These are phyloP conservation scores for Heterochromis multidens DNA, from an alignment of 2,113 vertebrate genomes.

Conservation along the genomic window DNA sequence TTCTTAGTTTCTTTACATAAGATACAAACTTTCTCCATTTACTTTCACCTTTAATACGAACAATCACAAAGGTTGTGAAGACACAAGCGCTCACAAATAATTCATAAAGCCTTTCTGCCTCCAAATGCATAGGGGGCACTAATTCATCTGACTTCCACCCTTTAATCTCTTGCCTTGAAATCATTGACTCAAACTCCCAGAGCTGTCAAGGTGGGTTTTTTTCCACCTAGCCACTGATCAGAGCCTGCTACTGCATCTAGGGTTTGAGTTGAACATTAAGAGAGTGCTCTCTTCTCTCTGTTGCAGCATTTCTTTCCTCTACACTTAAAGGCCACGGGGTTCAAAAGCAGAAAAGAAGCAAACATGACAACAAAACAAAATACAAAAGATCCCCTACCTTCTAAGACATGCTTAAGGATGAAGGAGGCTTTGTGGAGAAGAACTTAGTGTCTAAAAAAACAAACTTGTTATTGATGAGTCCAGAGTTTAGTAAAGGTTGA, in stretches of 20 bases:
- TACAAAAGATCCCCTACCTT: background rate
- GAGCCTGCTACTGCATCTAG: background rate
- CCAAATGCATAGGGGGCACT: background rate
- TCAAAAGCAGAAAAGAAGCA: background rate
- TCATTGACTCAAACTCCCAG: background rate
- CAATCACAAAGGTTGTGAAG: background rate
- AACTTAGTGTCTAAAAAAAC: background rate
- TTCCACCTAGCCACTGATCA: background rate
- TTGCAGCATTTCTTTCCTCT: background rate
- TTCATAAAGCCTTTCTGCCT: background rate
- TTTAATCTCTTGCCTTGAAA: background rate
- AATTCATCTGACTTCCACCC: background rate
- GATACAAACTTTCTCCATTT: background rate
- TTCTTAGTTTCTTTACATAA: background rate
- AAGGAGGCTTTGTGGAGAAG: background rate
- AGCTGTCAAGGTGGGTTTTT: background rate
- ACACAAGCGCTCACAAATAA: background rate
- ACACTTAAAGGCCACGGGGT: background rate
- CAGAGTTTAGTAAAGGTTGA: constrained; percentile 51
- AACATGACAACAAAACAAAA: background rate
- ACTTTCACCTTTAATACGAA: background rate
- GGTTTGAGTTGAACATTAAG: background rate
- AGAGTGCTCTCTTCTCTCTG: background rate
- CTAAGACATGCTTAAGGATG: background rate
- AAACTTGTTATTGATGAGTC: background rate